Evolutionary conservation across 1,140 invertebrate species (phyloP), one percentile per base, ranked within the genome.

Genomic region (Zophobas atratus): DNA sequence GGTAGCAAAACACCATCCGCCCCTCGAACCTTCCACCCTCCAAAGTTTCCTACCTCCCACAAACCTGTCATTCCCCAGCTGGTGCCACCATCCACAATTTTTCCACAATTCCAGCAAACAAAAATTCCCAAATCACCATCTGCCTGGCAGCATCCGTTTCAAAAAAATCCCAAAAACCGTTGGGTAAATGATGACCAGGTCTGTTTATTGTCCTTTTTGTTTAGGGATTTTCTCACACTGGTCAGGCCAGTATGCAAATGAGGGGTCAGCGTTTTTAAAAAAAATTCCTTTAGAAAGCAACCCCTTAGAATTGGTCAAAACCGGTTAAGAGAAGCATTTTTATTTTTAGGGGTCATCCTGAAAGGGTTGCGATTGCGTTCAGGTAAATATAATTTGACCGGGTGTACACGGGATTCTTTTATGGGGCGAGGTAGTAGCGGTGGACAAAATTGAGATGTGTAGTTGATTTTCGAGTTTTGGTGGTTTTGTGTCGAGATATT

Each of bases 201-300:
- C 48, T 34, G 2, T 43, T 20, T 48, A 36, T 34, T 38, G 39
- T 48, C 57, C 75, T 41, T 67, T 1, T 67, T 67, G 60, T 67
- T 57, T 33, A 43, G 38, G 39, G 56, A 70, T 77, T 79, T 81
- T 81, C 81, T 79, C 81, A 82, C 67, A 82, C 72, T 82, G 81
- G 81, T 82, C 81, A 82, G 71, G 77, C 79, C 75, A 63, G 81
- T 80, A 82, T 82, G 81, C 71, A 82, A 82, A 82, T 82, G 53
- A 80, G 70, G 79, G 81, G 81, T 82, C 81, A 81, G 57, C 60
- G 75, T 80, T 80, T 80, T 76, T 67, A 67, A 75, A 53, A 63
- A 56, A 48, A 43, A 71, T 51, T 60, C 74, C 67, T 63, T 79
- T 78, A 32, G 57, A 67, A 57, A 35, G 46, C 33, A 43, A 48